Evolutionary conservation across 53 echinoderm and acorn worm species (phyloP), one percentile per base, ranked within the genome.

Genomic region (Holothuria scabra): DNA sequence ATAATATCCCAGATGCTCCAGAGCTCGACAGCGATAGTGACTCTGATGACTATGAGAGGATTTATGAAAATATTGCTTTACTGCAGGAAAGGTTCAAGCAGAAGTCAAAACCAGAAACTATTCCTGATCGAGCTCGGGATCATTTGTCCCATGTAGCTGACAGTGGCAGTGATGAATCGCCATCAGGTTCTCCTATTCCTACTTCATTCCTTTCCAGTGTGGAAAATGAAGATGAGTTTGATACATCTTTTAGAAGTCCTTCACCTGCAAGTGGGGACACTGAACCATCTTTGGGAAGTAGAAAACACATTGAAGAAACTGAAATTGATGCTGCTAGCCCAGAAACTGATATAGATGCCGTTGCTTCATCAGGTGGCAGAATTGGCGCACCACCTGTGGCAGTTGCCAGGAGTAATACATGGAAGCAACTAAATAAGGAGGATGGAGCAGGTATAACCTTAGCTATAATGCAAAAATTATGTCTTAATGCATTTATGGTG

Each of bases 1-100:
- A 12, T 26, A 56, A 28, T 78, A 57, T 78, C 24, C 72, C 49
- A 46, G 72, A 72, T 72, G 72, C 72, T 24, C 72, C 46, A 21
- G 72, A 72, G 24, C 61, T 20, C 7, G 30, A 64, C 0, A 26
- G 30, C 14, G 23, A 64, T 6, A 57, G 56, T 78, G 78, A 84
- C 33, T 87, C 87, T 0, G 93, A 93, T 49, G 93, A 93, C 59
- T 85, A 87, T 48, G 93, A 93, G 32, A 74, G 85, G 65, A 82
- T 93, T 56, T 93, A 93, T 59, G 93, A 93, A 41, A 90, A 90
- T 66, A 84, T 91, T 28, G 79, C 76, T 84, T 74, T 90, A 74
- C 49, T 93, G 38, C 57, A 63, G 62, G 83, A 79, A 44, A 79
- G 64, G 44, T 75, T 87, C 46, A 83, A 90, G 23, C 60, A 68